Conservation (phyloP, 2,888 invertebrate genomes). For the Synanthedon formicaeformis region DNA sequence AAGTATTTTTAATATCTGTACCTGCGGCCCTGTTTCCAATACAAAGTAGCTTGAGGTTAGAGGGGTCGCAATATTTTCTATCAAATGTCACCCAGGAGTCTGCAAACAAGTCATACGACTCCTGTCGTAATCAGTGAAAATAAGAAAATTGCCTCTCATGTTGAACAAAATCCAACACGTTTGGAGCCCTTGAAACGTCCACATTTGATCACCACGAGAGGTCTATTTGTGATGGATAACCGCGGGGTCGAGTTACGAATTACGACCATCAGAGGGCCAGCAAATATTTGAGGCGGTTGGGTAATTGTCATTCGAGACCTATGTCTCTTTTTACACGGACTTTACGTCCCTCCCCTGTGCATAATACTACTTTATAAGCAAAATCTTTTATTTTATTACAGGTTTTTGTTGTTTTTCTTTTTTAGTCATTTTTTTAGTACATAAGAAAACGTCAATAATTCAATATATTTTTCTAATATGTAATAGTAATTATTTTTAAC, state of each 20-base stretch:
- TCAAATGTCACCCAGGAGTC: conserved; percentile 42
- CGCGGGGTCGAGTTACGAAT: conserved; percentile 48
- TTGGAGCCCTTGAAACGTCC: conserved; percentile 7
- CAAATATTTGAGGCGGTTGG: conserved; percentile 60
- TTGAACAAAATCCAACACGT: conserved; percentile 15
- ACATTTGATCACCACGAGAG: conserved; percentile 9
- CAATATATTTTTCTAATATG: too few relatives aligned
- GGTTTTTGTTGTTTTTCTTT: too few relatives aligned
- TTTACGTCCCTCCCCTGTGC: neutral
- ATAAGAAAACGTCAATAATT: too few relatives aligned
- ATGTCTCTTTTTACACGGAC: conserved; percentile 1
- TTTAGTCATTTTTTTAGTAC: too few relatives aligned
- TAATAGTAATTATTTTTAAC: too few relatives aligned
- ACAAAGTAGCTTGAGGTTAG: too few relatives aligned
- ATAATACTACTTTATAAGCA: neutral
- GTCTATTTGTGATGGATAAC: conserved; percentile 6
- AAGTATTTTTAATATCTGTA: too few relatives aligned
- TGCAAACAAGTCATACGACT: conserved; percentile 60
- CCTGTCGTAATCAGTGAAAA: conserved; percentile 34
- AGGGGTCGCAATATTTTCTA: conserved; percentile 31
- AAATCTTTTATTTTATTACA: too few relatives aligned
- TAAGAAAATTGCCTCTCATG: conserved; percentile 43
- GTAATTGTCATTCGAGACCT: conserved; percentile 60
- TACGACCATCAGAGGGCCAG: conserved; percentile 57
- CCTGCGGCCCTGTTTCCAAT: too few relatives aligned